phyloP scores from a whole-genome alignment of 2,797 vertebrate genomes.

The Clarias platycephalus region DNA sequence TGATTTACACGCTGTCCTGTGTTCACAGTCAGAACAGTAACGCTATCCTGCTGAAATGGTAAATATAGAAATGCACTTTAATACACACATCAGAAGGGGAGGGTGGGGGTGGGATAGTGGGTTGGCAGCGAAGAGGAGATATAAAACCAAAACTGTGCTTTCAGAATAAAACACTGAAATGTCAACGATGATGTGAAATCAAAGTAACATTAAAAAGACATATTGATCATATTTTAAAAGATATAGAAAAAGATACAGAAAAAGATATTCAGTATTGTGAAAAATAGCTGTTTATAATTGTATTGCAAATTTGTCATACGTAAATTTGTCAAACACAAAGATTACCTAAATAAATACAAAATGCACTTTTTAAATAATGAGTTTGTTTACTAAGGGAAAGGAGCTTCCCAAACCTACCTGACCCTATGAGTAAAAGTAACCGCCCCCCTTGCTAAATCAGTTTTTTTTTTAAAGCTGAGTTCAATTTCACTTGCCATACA shows the following conservation, averaged over 20 bases:
- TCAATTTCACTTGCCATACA: no score
- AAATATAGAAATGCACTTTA: slow-evolving; percentile 36
- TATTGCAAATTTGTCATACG: no score
- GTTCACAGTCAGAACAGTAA: slow-evolving; percentile 33
- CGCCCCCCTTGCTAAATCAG: no score
- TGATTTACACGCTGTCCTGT: slow-evolving; percentile 26
- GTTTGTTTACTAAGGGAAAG: no score
- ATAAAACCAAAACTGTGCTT: neutral
- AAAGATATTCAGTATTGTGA: neutral
- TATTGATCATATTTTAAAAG: neutral
- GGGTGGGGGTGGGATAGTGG: neutral
- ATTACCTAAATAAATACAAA: no score
- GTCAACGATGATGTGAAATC: neutral
- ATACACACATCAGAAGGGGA: neutral
- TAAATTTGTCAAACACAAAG: no score
- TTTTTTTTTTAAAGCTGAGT: no score
- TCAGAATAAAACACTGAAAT: neutral
- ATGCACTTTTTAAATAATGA: no score
- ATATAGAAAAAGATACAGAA: neutral
- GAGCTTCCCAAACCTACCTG: no score
- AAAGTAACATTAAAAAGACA: neutral
- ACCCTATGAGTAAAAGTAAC: no score
- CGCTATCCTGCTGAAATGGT: slow-evolving; percentile 9
- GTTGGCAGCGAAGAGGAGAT: no score
- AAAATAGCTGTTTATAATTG: no score